These are phyloP conservation scores for Ictalurus furcatus DNA, from an alignment of 2,113 vertebrate genomes.

Conservation along the genomic window DNA sequence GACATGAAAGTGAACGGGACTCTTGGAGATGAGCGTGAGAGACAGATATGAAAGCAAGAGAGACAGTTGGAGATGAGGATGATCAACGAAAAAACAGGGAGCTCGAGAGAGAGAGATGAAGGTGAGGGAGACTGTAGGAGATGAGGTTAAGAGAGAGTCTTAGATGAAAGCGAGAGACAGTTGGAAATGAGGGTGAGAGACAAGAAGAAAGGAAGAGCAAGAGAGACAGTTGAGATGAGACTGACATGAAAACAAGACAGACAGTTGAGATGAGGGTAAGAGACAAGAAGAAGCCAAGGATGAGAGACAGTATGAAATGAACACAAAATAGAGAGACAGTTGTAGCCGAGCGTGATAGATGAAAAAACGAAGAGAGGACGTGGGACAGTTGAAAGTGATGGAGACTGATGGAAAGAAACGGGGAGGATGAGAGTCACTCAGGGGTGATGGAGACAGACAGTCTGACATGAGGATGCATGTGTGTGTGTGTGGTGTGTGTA, in stretches of 20 bases:
- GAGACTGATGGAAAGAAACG: background rate
- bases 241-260: background rate
- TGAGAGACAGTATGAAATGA: background rate
- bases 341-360: background rate
- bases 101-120: background rate
- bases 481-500: background rate
- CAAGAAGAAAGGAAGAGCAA: background rate
- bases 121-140: background rate
- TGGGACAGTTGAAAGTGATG: background rate
- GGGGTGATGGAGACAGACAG: background rate
- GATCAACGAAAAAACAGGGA: background rate
- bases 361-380: background rate
- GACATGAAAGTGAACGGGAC: background rate
- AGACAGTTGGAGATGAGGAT: background rate
- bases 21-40: background rate
- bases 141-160: background rate
- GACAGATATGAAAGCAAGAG: background rate
- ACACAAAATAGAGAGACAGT: background rate
- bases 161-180: background rate
- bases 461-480: background rate
- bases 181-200: background rate
- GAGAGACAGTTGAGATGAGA: background rate
- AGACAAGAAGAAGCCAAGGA: background rate
- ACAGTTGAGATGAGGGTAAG: background rate
- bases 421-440: background rate